A percentile compares a stretch with the other conserved stretches of the same genome.
Conservation (phyloP, 2,888 invertebrate genomes). For the Dione vanillae region DNA sequence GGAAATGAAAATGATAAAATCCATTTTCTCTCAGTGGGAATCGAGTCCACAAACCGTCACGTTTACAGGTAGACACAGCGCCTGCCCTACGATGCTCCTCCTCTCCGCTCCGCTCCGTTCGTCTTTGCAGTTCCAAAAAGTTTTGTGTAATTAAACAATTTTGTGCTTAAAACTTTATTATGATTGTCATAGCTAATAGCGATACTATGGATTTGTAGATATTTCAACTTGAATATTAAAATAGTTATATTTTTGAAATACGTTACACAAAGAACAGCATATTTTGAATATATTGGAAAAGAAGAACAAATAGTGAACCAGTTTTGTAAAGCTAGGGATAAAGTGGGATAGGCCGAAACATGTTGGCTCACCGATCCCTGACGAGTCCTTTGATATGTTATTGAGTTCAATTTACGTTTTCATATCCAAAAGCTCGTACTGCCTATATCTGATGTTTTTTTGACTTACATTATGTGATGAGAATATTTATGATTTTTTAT, state of each 20-base stretch:
- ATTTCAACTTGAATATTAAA: not conserved
- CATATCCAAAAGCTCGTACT: constrained; percentile 56
- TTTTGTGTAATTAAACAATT: not conserved
- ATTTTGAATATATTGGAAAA: constrained; percentile 49
- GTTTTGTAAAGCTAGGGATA: constrained; percentile 60
- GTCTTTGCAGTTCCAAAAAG: not conserved
- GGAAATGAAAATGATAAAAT: too few species aligned
- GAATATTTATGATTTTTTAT: constrained; percentile 27
- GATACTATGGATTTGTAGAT: too few species aligned
- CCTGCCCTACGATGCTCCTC: too few species aligned
- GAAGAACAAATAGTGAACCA: constrained; percentile 46
- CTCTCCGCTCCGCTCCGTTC: too few species aligned
- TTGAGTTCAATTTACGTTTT: constrained; percentile 73
- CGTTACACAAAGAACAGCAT: not conserved
- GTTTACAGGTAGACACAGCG: too few species aligned
- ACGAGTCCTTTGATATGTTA: constrained; percentile 73
- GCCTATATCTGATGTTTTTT: constrained; percentile 41
- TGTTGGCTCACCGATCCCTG: constrained; percentile 56
- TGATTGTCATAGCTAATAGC: too few species aligned
- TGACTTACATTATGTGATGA: constrained; percentile 31
- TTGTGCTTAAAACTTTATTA: not conserved
- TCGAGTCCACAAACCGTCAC: too few species aligned
- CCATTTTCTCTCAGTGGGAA: too few species aligned
- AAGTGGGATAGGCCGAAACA: constrained; percentile 60
- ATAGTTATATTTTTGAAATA: not conserved